Evolutionary conservation across 2,888 invertebrate species (phyloP), one percentile per base, ranked within the genome.

Genomic region (Penaeus monodon): DNA sequence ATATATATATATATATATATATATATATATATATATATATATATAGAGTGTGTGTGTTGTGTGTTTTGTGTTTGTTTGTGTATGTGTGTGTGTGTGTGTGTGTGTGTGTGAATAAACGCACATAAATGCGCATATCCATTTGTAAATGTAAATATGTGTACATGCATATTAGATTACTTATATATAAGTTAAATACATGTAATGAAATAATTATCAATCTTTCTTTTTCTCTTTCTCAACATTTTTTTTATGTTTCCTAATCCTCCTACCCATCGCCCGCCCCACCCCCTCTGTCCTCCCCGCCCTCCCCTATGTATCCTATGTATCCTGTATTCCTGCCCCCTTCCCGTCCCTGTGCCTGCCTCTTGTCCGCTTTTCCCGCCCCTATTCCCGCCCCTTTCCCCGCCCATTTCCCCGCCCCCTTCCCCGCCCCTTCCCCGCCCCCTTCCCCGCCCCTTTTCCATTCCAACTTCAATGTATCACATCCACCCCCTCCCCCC

Each of bases 1-100:
- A 8, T 68, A 8, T 68, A 68, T 68, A 68, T 17, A 29, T 17
- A 68, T 17, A 29, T 68, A 68, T 68, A 68, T 68, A 68, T 68
- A 68, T 68, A 29, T 17, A 68, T 17, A 68, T 17, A 68, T 68
- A 68, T 68, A 68, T 68, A 68, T 68, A 68, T 68, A 29, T 68
- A 68, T 68, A 68, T 68, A 68, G 3, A 68, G 4, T 70, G 6
- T 70, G 22, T 20, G 20, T 24, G 6, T 70, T 70, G 3, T 70
- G 4, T 70, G 22, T 70, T n/a, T n/a, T n/a, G n/a, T n/a, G n/a
- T n/a, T n/a, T 24, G 17, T 24, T 24, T 24, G 24, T 24, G 17
- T 24, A 24, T 68, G 24, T 68, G 3, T 70, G 4, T 70, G 6
- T 70, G 22, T 20, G 20, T 24, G 6, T 70, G 22, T 70, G 3